Evolutionary conservation across 1,140 invertebrate species (phyloP).

Genomic region (Mactra quadrangularis): DNA sequence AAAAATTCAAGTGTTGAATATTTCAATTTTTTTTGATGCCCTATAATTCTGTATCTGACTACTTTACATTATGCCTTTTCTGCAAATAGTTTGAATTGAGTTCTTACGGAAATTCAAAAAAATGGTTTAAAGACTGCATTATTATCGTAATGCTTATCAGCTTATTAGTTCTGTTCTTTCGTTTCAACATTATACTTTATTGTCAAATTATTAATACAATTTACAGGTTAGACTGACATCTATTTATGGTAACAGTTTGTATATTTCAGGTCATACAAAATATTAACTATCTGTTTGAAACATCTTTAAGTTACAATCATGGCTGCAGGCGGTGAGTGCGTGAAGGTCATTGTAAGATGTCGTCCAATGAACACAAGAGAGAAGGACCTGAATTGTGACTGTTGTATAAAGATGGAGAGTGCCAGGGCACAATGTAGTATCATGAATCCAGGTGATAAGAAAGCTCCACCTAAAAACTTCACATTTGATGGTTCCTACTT

Average conservation of each 20-base stretch:
- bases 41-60: too few relatives aligned
- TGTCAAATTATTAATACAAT: too few relatives aligned
- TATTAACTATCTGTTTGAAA: neutral
- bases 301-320: conserved; percentile 47
- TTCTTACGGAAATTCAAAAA: too few relatives aligned
- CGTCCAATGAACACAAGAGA: conserved; percentile 94
- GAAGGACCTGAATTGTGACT: conserved; percentile 89
- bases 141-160: too few relatives aligned
- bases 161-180: too few relatives aligned
- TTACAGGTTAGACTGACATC: too few relatives aligned
- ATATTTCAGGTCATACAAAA: neutral
- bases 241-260: neutral
- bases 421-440: conserved; percentile 86
- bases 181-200: too few relatives aligned
- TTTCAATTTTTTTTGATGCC: too few relatives aligned
- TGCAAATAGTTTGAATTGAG: too few relatives aligned
- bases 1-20: too few relatives aligned
- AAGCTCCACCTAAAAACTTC: conserved; percentile 89
- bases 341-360: conserved; percentile 96
- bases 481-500: conserved; percentile 90
- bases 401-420: conserved; percentile 89
- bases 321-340: conserved; percentile 91
- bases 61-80: too few relatives aligned
- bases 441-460: conserved; percentile 86
- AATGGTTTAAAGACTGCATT: too few relatives aligned